A percentile compares a stretch with the other conserved stretches of the same genome.
Conservation (phyloP, 2,113 vertebrate genomes). For the Takifugu bimaculatus region DNA sequence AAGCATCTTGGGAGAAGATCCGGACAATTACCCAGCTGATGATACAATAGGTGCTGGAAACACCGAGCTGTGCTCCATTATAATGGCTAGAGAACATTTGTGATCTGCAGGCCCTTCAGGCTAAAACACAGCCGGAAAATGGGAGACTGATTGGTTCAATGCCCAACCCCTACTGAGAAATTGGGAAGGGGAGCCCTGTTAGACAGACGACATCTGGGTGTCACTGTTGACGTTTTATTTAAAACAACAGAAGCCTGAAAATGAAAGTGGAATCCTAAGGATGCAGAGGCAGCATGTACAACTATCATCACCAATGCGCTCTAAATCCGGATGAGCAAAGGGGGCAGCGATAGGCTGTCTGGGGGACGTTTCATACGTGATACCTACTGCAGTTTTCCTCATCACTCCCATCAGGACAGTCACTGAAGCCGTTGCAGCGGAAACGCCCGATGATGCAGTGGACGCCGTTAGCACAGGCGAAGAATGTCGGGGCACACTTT, state of each 20-base stretch:
- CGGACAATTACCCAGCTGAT: conserved; percentile 60
- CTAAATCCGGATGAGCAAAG: neutral
- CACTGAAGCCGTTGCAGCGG: conserved; percentile 91
- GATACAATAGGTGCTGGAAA: conserved; percentile 46
- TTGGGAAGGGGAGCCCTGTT: conserved; percentile 25
- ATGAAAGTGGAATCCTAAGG: too few relatives aligned
- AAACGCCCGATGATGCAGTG: conserved; percentile 98
- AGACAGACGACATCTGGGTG: conserved; percentile 3
- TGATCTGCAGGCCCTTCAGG: conserved; percentile 46
- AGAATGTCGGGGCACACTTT: conserved; percentile 90
- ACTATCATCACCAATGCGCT: neutral
- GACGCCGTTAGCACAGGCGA: conserved; percentile 88
- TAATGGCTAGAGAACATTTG: conserved; percentile 68
- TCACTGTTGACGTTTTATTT: neutral
- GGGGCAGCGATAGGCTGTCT: too few relatives aligned
- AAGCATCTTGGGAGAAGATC: conserved; percentile 55
- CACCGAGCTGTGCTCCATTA: conserved; percentile 52
- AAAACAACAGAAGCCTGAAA: neutral
- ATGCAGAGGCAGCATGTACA: neutral
- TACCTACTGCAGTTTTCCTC: conserved; percentile 98
- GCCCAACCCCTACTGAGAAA: conserved; percentile 19
- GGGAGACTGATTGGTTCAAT: conserved; percentile 40
- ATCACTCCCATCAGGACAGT: conserved; percentile 94
- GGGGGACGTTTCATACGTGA: neutral
- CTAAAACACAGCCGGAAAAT: conserved; percentile 40